Conservation (phyloP, 2,888 invertebrate genomes). For the Leptopilina myrica region DNA sequence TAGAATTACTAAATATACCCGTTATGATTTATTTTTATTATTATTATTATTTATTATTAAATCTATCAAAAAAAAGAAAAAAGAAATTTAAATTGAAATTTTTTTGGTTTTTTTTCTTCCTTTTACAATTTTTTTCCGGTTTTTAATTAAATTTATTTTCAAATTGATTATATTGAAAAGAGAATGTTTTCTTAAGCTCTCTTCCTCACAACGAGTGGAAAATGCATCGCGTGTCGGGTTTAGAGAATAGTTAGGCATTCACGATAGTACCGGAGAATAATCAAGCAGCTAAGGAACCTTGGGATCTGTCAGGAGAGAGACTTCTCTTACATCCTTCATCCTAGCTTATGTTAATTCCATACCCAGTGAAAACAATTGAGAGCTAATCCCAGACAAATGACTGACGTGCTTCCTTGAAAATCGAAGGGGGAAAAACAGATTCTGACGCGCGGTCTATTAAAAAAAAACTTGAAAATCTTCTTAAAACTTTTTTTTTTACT, state of each 20-base stretch:
- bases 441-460: not conserved
- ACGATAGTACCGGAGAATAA: slow-evolving; percentile 64
- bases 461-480: not conserved
- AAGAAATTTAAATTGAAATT: too few species aligned
- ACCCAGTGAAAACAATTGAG: slow-evolving; percentile 73
- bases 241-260: slow-evolving; percentile 64
- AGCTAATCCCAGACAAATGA: slow-evolving; percentile 76
- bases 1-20: too few species aligned
- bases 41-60: too few species aligned
- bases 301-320: slow-evolving; percentile 40
- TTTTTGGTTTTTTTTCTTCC: too few species aligned
- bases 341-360: slow-evolving; percentile 76
- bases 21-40: too few species aligned
- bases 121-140: not conserved
- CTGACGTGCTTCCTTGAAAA: slow-evolving; percentile 62
- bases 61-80: too few species aligned
- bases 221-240: slow-evolving; percentile 37
- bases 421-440: slow-evolving; percentile 30
- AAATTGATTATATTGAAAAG: slow-evolving; percentile 23
- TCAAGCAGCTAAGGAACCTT: slow-evolving; percentile 60
- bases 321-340: slow-evolving; percentile 74
- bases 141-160: slow-evolving; percentile 1
- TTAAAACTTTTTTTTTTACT: too few species aligned
- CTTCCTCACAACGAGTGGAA: not conserved
- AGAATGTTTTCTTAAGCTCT: slow-evolving; percentile 33